Evolutionary conservation across 1,140 invertebrate genomes (phyloP), one percentile per base, ranked within the genome.

Genomic region (Sitodiplosis mosellana): DNA sequence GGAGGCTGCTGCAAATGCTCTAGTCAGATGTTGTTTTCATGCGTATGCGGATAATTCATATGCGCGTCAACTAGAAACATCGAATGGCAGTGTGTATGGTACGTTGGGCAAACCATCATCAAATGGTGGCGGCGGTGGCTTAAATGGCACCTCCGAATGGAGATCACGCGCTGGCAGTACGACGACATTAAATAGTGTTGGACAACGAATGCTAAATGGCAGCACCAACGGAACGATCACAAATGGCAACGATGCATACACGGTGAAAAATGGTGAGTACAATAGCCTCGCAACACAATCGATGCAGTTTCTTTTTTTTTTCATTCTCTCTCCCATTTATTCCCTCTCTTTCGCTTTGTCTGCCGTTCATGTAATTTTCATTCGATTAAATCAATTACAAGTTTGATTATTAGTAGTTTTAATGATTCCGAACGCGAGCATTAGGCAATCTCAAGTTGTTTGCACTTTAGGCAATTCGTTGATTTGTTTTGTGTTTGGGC

Each of bases 31-130:
- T 65, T 93, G 89, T 68, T 94, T 94, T 64, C 89, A 93, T 66
- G 87, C 90, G 18, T 93, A 93, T 64, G 89, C 89, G 0, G 89
- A 93, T 66, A 89, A 85, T 52, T 88, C 85, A 48, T 91, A 92
- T 59, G 89, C 86, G 19, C 86, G 83, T 57, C 81, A 84, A 50
- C 70, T 85, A 40, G 83, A 85, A 51, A 51, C 53, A 19, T 55
- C 55, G 49, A 60, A 59, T 41, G 60, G 56, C 0, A 18, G 43
- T n/a, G 61, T 61, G 21, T 64, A 63, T 43, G 65, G 64, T 15
- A 66, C 63, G 21, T 48, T 67, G 1, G 42, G 46, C 14, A 63
- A 61, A 36, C 61, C 56, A 48, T 64, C 69, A 57, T 68, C 69
- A 11, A 68, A 70, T 36, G 72, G 70, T 43, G 58, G 56, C 20